phyloP scores from a whole-genome alignment of 2,888 invertebrate species.

The Patella caerulea region DNA sequence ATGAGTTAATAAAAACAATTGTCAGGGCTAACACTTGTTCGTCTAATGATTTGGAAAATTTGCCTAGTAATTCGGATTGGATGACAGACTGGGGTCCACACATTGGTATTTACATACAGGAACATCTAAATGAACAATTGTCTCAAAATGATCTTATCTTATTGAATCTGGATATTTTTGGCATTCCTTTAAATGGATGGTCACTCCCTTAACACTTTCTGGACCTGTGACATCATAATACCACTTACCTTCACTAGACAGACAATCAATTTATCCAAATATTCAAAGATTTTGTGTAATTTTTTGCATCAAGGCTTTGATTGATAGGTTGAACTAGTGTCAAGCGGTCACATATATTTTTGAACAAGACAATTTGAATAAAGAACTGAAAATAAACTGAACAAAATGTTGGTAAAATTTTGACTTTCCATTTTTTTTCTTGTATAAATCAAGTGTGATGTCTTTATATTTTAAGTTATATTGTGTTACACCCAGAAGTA shows the following conservation, averaged over 20 bases:
- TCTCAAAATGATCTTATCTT: too few species aligned
- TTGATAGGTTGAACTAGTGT: too few species aligned
- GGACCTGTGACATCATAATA: neutral
- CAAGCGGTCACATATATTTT: too few species aligned
- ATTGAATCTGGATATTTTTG: neutral
- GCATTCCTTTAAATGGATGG: neutral
- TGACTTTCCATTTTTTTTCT: too few species aligned
- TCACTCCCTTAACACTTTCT: neutral
- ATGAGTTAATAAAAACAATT: too few species aligned
- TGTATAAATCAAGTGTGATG: too few species aligned
- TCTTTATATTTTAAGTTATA: conserved; percentile 6
- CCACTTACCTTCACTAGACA: neutral
- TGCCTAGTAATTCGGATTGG: conserved; percentile 10
- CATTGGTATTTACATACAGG: neutral
- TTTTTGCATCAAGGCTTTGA: neutral
- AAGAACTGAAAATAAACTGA: too few species aligned
- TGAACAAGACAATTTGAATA: too few species aligned
- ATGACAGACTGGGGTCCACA: conserved; percentile 34
- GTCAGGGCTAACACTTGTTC: too few species aligned
- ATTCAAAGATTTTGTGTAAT: neutral
- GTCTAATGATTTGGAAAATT: too few species aligned
- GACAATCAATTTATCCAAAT: neutral
- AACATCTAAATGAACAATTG: neutral
- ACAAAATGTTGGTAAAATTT: too few species aligned
- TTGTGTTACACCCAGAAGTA: neutral